These are phyloP conservation scores for Tachyglossus aculeatus DNA, from an alignment of 2,797 vertebrate genomes.

Conservation along the genomic window DNA sequence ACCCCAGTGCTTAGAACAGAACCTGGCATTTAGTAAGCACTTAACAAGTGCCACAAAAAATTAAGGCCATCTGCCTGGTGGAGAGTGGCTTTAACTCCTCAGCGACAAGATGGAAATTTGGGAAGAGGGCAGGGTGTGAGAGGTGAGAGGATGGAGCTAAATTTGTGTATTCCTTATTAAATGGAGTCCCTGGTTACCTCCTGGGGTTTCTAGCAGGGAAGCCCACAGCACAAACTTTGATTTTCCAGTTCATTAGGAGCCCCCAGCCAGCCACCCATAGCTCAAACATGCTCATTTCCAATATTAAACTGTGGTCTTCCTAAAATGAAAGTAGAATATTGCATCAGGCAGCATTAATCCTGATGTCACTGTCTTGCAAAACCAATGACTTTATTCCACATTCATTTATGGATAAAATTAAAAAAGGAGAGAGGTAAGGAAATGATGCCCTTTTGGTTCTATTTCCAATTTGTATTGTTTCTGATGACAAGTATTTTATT, in stretches of 20 bases:
- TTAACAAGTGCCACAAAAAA: no score
- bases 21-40: no score
- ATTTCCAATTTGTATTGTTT: constrained; percentile 29
- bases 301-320: constrained; percentile 34
- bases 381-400: constrained; percentile 34
- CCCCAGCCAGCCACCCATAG: constrained; percentile 31
- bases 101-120: constrained; percentile 47
- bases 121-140: constrained; percentile 7
- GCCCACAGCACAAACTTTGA: constrained; percentile 35
- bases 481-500: neutral
- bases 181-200: constrained; percentile 9
- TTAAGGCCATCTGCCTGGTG: no score
- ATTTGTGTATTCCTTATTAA: constrained; percentile 43
- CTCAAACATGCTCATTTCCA: constrained; percentile 40
- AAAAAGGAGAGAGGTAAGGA: constrained; percentile 27
- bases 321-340: constrained; percentile 38
- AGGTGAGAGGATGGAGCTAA: constrained; percentile 2
- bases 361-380: constrained; percentile 33
- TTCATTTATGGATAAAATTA: constrained; percentile 44
- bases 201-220: constrained; percentile 30
- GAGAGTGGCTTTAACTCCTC: no score
- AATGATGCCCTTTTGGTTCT: constrained; percentile 33
- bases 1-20: no score
- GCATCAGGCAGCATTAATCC: constrained; percentile 50
- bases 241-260: constrained; percentile 51